These are phyloP conservation scores for Cromileptes altivelis DNA, from an alignment of 2,113 vertebrate species.

Conservation along the genomic window DNA sequence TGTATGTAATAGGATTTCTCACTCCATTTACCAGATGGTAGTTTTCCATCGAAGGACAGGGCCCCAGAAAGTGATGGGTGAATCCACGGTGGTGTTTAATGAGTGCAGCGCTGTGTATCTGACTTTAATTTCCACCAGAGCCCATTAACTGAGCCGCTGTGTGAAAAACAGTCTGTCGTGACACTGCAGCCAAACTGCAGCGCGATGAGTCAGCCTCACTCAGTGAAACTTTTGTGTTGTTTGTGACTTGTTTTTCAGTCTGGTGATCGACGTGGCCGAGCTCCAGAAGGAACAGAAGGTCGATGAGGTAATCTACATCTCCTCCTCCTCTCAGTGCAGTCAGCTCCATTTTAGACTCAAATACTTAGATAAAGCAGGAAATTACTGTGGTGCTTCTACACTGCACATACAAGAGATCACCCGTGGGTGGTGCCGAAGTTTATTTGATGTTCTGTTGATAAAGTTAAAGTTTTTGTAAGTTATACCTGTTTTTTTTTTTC, in stretches of 20 bases:
- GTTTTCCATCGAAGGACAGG: not conserved
- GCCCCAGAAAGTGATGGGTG: not conserved
- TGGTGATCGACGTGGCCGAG: conserved; percentile 89
- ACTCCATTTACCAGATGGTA: not conserved
- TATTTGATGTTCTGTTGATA: not conserved
- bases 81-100: not conserved
- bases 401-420: not conserved
- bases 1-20: conserved; percentile 5
- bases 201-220: not conserved
- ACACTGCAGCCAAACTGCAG: not conserved
- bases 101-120: not conserved
- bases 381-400: no score
- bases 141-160: not conserved
- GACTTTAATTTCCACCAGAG: conserved; percentile 12
- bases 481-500: no score
- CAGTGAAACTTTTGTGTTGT: not conserved
- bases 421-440: not conserved
- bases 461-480: not conserved
- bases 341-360: not conserved
- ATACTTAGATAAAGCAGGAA: not conserved
- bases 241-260: conserved; percentile 73
- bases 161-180: not conserved
- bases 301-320: conserved; percentile 87
- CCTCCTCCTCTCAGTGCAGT: not conserved
- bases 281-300: conserved; percentile 90